Evolutionary conservation across 2,797 vertebrate genomes (phyloP), one percentile per base, ranked within the genome.

Genomic region (Lacerta agilis): DNA sequence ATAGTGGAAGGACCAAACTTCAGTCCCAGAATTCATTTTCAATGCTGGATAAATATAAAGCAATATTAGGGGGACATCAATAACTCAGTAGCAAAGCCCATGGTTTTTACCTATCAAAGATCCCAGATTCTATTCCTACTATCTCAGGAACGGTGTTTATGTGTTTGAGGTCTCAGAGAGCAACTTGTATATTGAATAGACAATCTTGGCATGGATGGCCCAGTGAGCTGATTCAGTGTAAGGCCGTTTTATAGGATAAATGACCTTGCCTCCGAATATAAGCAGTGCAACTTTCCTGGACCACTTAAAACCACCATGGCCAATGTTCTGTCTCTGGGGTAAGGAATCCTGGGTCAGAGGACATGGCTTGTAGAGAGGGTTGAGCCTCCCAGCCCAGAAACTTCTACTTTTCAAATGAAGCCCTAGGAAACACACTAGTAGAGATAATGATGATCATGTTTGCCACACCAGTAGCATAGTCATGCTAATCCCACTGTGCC

Each of bases 401-500:
- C 43, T 18, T 88, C 0, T 76, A 43, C 5, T 8, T 45, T 66
- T 36, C 33, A 55, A n/a, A 79, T 88, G 86, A 90, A 87, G 55
- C 43, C 29, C 64, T 45, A 23, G 43, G 11, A 58, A 80, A 49
- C 55, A 45, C 9, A 78, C 82, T 49, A 90, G 82, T 13, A 83
- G 88, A 93, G 86, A 82, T 67, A 82, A 84, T 33, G 13, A 36
- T 55, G 9, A 36, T 72, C 55, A 87, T 84, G 90, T 73, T 55
- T 84, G 55, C 72, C 91, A 80, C n/a, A 91, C 49, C n/a, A 86
- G 82, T 87, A 90, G 80, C 84, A 82, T 75, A 91, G 88, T 15
- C 1, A 58, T 87, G 91, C 64, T 89, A 82, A 91, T 85, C 82
- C 76, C n/a, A 76, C 20, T 87, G 84, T 90, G 85, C 55, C 93